Conservation (phyloP, 2,888 invertebrate genomes). For the Allygus modestus region DNA sequence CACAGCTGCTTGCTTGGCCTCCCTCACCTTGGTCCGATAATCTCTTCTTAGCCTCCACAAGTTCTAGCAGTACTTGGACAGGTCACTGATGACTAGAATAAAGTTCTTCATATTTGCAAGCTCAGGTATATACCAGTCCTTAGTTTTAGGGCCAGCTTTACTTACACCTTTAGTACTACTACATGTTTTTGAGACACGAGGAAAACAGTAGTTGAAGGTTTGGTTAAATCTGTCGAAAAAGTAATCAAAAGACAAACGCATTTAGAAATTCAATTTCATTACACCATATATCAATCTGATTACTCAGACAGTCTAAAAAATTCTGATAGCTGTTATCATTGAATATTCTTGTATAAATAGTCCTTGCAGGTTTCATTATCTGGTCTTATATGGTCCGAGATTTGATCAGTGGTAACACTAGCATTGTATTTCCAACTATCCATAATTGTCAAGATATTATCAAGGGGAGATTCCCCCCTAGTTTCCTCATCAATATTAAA, state of each 20-base stretch:
- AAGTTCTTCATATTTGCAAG: background rate
- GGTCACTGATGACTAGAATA: background rate
- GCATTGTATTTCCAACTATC: background rate
- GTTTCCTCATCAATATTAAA: background rate
- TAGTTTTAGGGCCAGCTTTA: background rate
- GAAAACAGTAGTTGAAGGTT: background rate
- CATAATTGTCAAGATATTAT: background rate
- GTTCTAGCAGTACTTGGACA: background rate
- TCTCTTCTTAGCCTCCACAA: background rate
- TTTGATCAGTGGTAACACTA: background rate
- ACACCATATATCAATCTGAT: too few species aligned
- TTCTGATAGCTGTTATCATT: too few species aligned
- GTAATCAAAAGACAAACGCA: too few species aligned
- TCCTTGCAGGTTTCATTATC: too few species aligned
- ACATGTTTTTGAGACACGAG: background rate
- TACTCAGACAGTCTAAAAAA: too few species aligned
- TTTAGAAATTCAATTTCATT: too few species aligned
- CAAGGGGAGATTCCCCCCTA: background rate
- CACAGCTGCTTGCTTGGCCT: conserved; percentile 13
- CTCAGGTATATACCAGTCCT: background rate
- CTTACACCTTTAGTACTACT: background rate
- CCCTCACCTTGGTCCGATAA: background rate
- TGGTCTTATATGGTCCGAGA: too few species aligned
- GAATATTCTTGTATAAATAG: too few species aligned
- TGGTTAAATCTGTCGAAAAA: too few species aligned